Evolutionary conservation across 2,888 invertebrate genomes (phyloP).

Genomic region (Pseudococcus longispinus): DNA sequence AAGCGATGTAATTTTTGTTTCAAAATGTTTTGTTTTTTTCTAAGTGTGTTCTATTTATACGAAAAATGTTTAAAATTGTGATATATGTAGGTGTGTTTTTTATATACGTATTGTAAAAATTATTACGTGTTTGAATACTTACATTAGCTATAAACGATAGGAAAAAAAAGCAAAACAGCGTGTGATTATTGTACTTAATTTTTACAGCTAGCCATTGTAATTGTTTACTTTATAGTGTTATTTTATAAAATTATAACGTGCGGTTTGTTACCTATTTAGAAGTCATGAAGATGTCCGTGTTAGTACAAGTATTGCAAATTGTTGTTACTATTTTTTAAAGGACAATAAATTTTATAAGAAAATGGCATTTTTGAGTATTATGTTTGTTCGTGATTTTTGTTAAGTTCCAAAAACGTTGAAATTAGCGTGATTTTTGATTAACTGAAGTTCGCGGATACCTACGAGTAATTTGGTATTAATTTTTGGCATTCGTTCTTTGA

Average conservation of each 20-base stretch:
- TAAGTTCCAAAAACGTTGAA: too few relatives aligned
- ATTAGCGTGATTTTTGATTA: too few relatives aligned
- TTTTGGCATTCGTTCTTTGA: too few relatives aligned
- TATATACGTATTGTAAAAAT: neutral
- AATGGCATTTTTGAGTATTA: neutral
- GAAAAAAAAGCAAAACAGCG: neutral
- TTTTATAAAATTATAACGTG: neutral
- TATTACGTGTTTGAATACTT: neutral
- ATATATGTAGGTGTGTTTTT: constrained; percentile 3
- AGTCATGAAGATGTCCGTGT: neutral
- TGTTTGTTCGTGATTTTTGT: neutral
- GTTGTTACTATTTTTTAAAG: constrained; percentile 13
- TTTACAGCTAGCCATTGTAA: constrained; percentile 3
- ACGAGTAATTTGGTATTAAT: too few relatives aligned
- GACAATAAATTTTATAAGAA: neutral
- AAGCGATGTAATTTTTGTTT: neutral
- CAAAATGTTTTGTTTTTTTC: neutral
- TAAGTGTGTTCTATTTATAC: constrained; percentile 3
- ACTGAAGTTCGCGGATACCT: too few relatives aligned
- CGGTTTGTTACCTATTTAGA: constrained; percentile 18
- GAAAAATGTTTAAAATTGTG: neutral
- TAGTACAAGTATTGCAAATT: constrained; percentile 13
- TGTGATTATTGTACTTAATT: constrained; percentile 15
- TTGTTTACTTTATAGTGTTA: neutral
- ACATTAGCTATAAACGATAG: neutral